phyloP scores from a whole-genome alignment of 1,140 invertebrate species.

The Chrysopa pallens region DNA sequence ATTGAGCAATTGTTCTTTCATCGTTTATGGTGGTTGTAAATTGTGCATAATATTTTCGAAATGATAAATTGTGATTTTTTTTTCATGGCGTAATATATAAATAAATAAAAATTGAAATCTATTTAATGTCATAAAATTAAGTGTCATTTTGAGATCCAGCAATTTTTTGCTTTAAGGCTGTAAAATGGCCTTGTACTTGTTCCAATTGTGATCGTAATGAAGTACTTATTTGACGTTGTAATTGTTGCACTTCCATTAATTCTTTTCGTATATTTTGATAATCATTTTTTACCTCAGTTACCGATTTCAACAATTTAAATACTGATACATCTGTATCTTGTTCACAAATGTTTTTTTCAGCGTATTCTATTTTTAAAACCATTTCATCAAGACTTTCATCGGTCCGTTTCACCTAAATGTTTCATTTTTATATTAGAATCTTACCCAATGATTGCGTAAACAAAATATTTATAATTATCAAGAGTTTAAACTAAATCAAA shows the following conservation, averaged over 20 bases:
- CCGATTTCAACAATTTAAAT: constrained; percentile 26
- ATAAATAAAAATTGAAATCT: too few species aligned
- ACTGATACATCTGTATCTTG: constrained; percentile 24
- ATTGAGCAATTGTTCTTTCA: too few species aligned
- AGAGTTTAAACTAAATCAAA: too few species aligned
- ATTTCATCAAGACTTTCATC: constrained; percentile 27
- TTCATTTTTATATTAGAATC: background rate
- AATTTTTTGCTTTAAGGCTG: constrained; percentile 22
- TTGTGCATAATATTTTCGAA: too few species aligned
- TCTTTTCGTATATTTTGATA: constrained; percentile 26
- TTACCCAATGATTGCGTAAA: too few species aligned
- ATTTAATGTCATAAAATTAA: background rate
- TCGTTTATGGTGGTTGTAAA: too few species aligned
- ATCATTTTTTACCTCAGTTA: constrained; percentile 29
- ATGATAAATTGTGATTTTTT: too few species aligned
- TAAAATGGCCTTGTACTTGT: constrained; percentile 26
- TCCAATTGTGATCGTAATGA: constrained; percentile 24
- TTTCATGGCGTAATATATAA: too few species aligned
- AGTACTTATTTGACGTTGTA: constrained; percentile 25
- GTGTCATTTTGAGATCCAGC: constrained; percentile 9
- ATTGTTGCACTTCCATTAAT: constrained; percentile 26
- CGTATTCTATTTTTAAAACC: constrained; percentile 28
- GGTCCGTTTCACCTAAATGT: constrained; percentile 7
- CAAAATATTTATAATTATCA: too few species aligned
- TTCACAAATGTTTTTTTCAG: constrained; percentile 21